phyloP scores from a whole-genome alignment of 2,113 vertebrate genomes.

The Sialia sialis region DNA sequence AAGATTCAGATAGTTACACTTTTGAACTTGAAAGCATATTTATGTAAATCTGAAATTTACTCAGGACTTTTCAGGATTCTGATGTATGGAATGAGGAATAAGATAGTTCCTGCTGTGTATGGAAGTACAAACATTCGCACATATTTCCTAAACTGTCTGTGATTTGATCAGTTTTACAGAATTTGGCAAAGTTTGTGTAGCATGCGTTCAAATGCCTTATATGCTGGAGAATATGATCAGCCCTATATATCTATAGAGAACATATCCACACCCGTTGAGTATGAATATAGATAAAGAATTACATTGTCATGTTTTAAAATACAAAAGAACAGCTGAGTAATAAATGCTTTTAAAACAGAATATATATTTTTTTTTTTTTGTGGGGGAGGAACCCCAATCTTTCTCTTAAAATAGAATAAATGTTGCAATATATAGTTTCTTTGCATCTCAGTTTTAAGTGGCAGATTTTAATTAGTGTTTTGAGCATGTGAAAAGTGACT shows the following conservation, averaged over 20 bases:
- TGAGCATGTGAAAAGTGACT: background rate
- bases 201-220: background rate
- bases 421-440: background rate
- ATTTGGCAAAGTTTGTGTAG: background rate
- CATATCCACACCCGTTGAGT: background rate
- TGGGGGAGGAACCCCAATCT: background rate
- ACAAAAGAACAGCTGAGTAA: background rate
- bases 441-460: background rate
- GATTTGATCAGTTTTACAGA: background rate
- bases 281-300: background rate
- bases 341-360: conserved; percentile 9
- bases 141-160: background rate
- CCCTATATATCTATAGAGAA: background rate
- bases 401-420: background rate
- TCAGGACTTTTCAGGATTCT: background rate
- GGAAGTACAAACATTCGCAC: background rate
- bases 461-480: background rate
- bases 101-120: background rate
- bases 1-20: background rate
- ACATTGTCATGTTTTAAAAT: background rate
- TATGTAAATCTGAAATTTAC: background rate
- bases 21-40: background rate
- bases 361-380: background rate
- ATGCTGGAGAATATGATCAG: background rate
- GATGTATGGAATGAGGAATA: background rate